Evolutionary conservation across 2,888 invertebrate genomes (phyloP).

Genomic region (Ophion costatus): DNA sequence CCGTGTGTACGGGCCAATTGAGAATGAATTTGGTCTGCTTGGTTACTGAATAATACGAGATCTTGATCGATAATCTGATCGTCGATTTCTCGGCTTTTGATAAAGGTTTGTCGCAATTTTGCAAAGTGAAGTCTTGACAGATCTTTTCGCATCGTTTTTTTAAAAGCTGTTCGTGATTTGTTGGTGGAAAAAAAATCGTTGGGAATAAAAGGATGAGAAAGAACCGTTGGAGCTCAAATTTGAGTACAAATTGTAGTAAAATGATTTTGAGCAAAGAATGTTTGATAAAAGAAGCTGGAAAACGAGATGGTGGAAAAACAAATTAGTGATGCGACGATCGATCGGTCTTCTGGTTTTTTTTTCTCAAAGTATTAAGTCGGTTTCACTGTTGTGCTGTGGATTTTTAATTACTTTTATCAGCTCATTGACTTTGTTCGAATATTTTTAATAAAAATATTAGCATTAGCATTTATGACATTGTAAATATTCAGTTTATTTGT

Average conservation of each 20-base stretch:
- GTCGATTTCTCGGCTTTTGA: not conserved
- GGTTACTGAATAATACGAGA: not conserved
- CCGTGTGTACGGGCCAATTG: constrained; percentile 3
- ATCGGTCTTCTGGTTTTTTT: no score
- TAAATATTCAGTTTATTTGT: no score
- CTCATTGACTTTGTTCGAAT: no score
- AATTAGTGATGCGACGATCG: no score
- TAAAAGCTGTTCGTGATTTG: not conserved
- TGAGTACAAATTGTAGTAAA: not conserved
- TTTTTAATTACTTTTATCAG: no score
- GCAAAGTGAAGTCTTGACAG: not conserved
- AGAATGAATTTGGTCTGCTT: not conserved
- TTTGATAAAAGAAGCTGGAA: no score
- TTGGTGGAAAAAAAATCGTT: not conserved
- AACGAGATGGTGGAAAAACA: no score
- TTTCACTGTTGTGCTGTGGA: no score
- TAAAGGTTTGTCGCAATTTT: not conserved
- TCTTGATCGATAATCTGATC: not conserved
- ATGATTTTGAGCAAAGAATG: no score
- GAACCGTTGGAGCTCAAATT: not conserved
- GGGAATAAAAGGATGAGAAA: not conserved
- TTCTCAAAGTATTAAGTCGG: no score
- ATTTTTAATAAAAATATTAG: not conserved
- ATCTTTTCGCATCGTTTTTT: not conserved
- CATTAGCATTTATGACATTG: not conserved